Conservation (phyloP, 2,797 vertebrate species). For the Erethizon dorsatum region DNA sequence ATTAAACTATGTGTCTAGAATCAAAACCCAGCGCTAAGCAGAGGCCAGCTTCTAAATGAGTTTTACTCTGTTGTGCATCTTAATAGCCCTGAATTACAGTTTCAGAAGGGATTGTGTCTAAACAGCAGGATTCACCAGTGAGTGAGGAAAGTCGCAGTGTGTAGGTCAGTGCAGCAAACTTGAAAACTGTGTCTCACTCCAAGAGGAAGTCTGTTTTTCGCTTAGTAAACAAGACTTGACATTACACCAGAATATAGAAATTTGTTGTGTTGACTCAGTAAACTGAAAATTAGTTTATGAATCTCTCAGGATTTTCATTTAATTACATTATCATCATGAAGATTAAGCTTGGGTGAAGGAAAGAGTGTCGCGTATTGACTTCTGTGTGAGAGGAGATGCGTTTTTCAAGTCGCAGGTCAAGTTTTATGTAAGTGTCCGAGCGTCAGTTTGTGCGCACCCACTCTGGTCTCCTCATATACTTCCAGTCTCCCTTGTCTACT, state of each 20-base stretch:
- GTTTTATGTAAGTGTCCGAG: not conserved
- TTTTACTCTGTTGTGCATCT: not conserved
- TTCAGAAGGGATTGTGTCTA: not conserved
- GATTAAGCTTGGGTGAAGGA: conserved; percentile 15
- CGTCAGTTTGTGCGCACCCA: not conserved
- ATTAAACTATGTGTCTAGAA: conserved; percentile 50
- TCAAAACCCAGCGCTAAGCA: conserved; percentile 24
- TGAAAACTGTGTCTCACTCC: conserved; percentile 15
- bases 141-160: not conserved
- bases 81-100: not conserved
- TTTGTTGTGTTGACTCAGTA: conserved; percentile 27
- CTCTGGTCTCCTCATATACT: not conserved
- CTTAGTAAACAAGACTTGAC: conserved; percentile 48
- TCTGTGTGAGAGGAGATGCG: not conserved
- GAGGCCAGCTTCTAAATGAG: conserved; percentile 14
- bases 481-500: not conserved
- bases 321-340: conserved; percentile 43
- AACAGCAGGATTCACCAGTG: not conserved
- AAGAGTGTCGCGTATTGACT: not conserved
- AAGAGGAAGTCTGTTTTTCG: conserved; percentile 56
- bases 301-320: conserved; percentile 29
- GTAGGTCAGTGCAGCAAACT: not conserved
- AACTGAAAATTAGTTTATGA: conserved; percentile 7
- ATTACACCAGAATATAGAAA: not conserved
- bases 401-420: not conserved